A percentile compares a stretch with the other conserved stretches of the same genome.
phyloP scores from a whole-genome alignment of 1,140 invertebrate species.

The silkworm (Bombyx mori) region DNA sequence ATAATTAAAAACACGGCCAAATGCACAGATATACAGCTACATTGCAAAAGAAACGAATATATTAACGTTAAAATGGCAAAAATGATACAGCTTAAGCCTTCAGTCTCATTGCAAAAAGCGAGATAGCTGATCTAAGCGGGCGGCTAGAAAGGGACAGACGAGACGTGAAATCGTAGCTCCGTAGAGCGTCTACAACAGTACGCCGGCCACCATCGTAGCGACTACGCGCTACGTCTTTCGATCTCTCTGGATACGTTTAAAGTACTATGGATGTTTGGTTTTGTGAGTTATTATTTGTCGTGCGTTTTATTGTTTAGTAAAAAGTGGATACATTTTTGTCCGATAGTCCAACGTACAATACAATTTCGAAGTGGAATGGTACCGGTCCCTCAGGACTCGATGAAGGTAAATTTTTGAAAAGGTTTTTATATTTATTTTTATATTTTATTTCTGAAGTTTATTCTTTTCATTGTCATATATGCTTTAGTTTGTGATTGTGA shows the following conservation, averaged over 20 bases:
- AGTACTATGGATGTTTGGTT: slow-evolving; percentile 11
- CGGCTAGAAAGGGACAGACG: slow-evolving; percentile 21
- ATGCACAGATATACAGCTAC: slow-evolving; percentile 16
- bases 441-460: not conserved
- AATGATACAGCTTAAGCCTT: slow-evolving; percentile 50
- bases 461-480: not conserved
- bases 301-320: slow-evolving; percentile 55
- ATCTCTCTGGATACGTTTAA: slow-evolving; percentile 14
- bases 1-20: slow-evolving; percentile 8
- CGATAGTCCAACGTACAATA: slow-evolving; percentile 59
- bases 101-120: slow-evolving; percentile 28
- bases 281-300: slow-evolving; percentile 16
- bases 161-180: slow-evolving; percentile 26
- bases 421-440: not conserved
- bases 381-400: slow-evolving; percentile 48
- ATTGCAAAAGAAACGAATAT: slow-evolving; percentile 34
- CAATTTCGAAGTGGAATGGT: slow-evolving; percentile 60
- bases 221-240: slow-evolving; percentile 26
- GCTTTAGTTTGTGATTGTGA: not conserved
- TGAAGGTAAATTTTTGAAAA: slow-evolving; percentile 34
- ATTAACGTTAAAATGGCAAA: slow-evolving; percentile 48
- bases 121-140: slow-evolving; percentile 8
- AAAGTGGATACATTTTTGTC: slow-evolving; percentile 63
- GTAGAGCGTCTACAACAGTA: slow-evolving; percentile 47
- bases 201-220: slow-evolving; percentile 46